Base-by-base conservation (phyloP, 2,797 vertebrate species). In the Percopsis omiscomaycus region DNA sequence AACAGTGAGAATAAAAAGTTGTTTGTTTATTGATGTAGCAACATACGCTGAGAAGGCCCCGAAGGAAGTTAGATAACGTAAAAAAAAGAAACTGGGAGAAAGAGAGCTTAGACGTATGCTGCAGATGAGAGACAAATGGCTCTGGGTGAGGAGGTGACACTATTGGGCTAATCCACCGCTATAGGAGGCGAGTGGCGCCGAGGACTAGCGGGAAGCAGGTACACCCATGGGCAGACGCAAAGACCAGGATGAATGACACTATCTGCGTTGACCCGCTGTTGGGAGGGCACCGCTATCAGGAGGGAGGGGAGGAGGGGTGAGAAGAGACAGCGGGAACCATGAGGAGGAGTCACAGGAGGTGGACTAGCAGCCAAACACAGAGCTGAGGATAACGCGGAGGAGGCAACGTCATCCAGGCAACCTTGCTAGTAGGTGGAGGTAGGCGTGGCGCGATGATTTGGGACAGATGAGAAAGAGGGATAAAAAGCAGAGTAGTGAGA, bases 281-380 rank as follows among this genome's bases (percentile, higher is more conserved):
- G 53, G 66, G 73, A 81, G 82, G 74, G 77, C 74, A 79, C 6
- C 2, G 42, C 61, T 42, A 65, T 67, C 63, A 60, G 47, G 47
- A 13, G 47, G 10, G 67, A 11, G 0, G 32, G 14, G 10, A 28
- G 48, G 45, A 46, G 3, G 3, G 42, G 45, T 8, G 2, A 46
- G 42, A 27, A 58, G 15, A 14, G 13, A 28, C 3, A 42, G 12
- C n/a, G 58, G 42, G 55, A 51, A 2, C 12, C 6, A 13, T 2
- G 47, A 48, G 12, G n/a, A 13, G 12, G 4, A 13, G 4, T 48
- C 47, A 13, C 12, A 13, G 47, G 47, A 48, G 12, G 47, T 4
- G n/a, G 4, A 15, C 10, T 15, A 5, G 15, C 5, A 5, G 37
- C 9, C 37, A 42, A 42, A 9, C 6, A 9, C 37, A 42, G 37